Evolutionary conservation across 2,797 vertebrate genomes (phyloP).

Genomic region (Meda fulgida): DNA sequence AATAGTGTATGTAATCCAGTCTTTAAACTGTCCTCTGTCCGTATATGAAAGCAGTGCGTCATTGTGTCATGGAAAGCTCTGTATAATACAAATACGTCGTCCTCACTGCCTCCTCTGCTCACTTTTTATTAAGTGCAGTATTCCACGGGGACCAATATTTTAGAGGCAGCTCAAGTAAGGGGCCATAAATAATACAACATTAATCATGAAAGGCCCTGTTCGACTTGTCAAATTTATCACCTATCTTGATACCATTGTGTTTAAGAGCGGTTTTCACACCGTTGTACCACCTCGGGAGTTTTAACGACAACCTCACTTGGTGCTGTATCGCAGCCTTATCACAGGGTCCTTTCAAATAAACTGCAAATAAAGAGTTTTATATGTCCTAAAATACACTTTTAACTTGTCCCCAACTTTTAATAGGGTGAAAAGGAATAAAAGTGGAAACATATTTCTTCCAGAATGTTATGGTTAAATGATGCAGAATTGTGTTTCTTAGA

Average conservation of each 20-base stretch:
- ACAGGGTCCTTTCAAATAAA: slow-evolving; percentile 39
- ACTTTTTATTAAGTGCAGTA: slow-evolving; percentile 54
- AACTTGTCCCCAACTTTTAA: slow-evolving; percentile 44
- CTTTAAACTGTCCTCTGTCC: slow-evolving; percentile 36
- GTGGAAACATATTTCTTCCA: not conserved
- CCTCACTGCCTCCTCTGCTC: slow-evolving; percentile 37
- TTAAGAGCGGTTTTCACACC: slow-evolving; percentile 69
- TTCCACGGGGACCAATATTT: slow-evolving; percentile 67
- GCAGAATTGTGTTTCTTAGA: not conserved
- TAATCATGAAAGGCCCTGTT: slow-evolving; percentile 68
- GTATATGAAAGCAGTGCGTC: slow-evolving; percentile 45
- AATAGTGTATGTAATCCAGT: slow-evolving; percentile 24
- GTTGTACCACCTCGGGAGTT: slow-evolving; percentile 63
- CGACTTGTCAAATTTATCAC: slow-evolving; percentile 80
- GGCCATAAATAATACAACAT: slow-evolving; percentile 78
- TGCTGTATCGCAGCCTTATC: slow-evolving; percentile 22
- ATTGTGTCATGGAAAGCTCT: slow-evolving; percentile 50
- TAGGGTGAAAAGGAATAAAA: slow-evolving; percentile 17
- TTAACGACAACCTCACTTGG: slow-evolving; percentile 19
- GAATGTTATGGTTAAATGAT: not conserved
- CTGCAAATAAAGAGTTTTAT: slow-evolving; percentile 46
- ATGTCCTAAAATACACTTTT: slow-evolving; percentile 25
- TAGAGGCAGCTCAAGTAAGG: slow-evolving; percentile 66
- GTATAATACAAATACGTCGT: slow-evolving; percentile 50
- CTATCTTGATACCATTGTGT: slow-evolving; percentile 78